These are phyloP conservation scores for Caenorhabditis tropicalis DNA, from an alignment of 1,140 invertebrate species.

Conservation along the genomic window DNA sequence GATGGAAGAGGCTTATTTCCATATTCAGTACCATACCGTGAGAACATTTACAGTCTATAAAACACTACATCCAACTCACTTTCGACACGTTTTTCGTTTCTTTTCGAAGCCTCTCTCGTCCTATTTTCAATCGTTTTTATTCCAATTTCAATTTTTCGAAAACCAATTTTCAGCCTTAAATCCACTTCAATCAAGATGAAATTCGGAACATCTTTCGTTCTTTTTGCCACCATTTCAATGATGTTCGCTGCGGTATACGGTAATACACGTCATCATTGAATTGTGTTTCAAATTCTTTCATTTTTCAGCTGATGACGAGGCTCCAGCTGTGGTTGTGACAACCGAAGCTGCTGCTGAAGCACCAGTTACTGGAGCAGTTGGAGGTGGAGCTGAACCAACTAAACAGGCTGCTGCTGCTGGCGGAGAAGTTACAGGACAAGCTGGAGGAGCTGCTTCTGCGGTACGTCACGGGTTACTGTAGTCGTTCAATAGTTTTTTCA, in stretches of 20 bases:
- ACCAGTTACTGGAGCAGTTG: neutral
- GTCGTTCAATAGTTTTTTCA: neutral
- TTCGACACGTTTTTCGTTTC: neutral
- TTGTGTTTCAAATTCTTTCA: no score
- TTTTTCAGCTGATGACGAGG: constrained; percentile 18
- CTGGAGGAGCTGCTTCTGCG: constrained; percentile 1
- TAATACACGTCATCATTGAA: no score
- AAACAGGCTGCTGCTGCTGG: neutral
- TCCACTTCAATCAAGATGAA: neutral
- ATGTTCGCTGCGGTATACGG: neutral
- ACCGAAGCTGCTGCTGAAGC: neutral
- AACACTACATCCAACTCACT: neutral
- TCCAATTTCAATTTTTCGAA: neutral
- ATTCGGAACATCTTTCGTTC: constrained; percentile 6
- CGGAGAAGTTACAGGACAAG: neutral
- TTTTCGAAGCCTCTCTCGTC: neutral
- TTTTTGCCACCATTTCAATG: constrained; percentile 18
- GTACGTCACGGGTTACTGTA: neutral
- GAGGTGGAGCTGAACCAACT: neutral
- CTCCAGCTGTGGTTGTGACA: neutral
- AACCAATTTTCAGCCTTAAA: neutral
- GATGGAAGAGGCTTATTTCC: neutral
- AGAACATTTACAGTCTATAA: constrained; percentile 24
- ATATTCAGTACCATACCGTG: constrained; percentile 22
- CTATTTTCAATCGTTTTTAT: neutral